Conservation (phyloP, 2,797 vertebrate genomes). For the Gymnocypris eckloni region DNA sequence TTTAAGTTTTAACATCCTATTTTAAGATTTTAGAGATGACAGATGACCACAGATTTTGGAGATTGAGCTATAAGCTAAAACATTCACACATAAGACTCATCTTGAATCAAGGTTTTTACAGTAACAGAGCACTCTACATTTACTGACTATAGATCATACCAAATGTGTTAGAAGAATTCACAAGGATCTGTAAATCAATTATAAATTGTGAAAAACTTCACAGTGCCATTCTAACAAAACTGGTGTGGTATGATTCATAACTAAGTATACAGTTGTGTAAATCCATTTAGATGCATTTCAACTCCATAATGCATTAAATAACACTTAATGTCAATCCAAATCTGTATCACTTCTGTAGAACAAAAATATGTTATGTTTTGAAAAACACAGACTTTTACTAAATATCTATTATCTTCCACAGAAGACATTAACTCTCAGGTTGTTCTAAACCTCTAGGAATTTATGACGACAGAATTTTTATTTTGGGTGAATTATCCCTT, state of each 20-base stretch:
- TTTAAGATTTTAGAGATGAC: neutral
- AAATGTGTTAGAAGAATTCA: neutral
- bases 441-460: no score
- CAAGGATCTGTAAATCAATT: neutral
- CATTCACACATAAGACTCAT: neutral
- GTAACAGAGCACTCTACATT: neutral
- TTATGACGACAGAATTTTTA: neutral
- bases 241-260: neutral
- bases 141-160: neutral
- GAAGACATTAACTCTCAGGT: neutral
- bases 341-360: neutral
- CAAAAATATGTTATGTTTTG: neutral
- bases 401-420: neutral
- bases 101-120: neutral
- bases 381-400: neutral
- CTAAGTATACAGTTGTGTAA: neutral
- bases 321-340: neutral
- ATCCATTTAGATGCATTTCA: neutral
- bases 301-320: neutral
- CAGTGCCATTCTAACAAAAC: neutral
- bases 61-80: neutral
- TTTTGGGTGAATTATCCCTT: neutral
- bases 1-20: neutral
- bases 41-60: neutral
- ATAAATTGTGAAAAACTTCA: neutral